phyloP scores from a whole-genome alignment of 2,888 invertebrate genomes.

The Teleogryllus oceanicus region DNA sequence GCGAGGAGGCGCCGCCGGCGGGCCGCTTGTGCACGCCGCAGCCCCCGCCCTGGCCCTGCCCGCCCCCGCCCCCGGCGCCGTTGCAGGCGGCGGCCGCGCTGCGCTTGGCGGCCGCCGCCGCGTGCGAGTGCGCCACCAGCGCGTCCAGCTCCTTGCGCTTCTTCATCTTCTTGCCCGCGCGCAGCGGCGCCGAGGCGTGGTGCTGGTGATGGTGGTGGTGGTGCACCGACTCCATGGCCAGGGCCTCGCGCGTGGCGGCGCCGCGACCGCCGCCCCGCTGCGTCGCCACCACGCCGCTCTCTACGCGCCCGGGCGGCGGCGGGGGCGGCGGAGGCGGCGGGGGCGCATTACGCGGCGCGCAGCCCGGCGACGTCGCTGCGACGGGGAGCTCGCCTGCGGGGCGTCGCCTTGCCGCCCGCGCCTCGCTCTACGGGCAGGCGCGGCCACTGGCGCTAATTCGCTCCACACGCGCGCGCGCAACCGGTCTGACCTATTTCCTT shows the following conservation, averaged over 20 bases:
- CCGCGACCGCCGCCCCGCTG: not conserved
- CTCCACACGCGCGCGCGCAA: not conserved
- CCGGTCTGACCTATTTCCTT: not conserved
- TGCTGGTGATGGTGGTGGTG: slow-evolving; percentile 51
- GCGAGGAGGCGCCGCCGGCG: slow-evolving; percentile 39
- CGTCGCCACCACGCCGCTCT: not conserved
- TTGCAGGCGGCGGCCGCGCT: not conserved
- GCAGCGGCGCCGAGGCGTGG: slow-evolving; percentile 52
- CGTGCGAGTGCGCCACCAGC: slow-evolving; percentile 55
- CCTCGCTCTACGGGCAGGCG: not conserved
- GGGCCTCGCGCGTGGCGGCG: not conserved
- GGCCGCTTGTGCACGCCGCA: slow-evolving; percentile 23
- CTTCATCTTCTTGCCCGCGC: slow-evolving; percentile 68
- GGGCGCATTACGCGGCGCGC: not conserved
- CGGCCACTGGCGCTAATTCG: not conserved
- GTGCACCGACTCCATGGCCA: slow-evolving; percentile 49
- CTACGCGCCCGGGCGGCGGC: not conserved
- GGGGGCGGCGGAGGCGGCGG: too few species aligned
- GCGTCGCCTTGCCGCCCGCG: too few species aligned
- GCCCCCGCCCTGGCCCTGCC: slow-evolving; percentile 6
- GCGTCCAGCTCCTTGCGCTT: slow-evolving; percentile 74
- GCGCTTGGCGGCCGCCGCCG: slow-evolving; percentile 34
- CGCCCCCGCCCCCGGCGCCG: slow-evolving; percentile 40
- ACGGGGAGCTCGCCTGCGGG: not conserved
- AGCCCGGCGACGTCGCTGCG: not conserved